These are phyloP conservation scores for Fopius arisanus DNA, from an alignment of 1,140 invertebrate species.

Conservation along the genomic window DNA sequence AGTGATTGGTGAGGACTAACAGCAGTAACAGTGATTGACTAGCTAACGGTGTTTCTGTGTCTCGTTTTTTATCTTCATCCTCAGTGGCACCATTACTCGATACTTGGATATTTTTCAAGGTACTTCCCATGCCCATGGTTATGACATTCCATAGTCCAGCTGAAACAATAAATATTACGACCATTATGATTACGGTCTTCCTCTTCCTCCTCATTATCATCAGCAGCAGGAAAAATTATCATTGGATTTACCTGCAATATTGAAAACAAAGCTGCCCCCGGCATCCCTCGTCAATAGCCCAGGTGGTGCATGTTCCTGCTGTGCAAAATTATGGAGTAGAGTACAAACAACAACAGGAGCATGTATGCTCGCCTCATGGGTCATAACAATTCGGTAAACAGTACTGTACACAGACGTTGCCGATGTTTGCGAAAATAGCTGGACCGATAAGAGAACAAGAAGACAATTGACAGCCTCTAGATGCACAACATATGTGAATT, in stretches of 20 bases:
- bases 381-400: conserved; percentile 76
- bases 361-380: conserved; percentile 75
- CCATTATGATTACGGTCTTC: too few relatives aligned
- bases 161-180: conserved; percentile 62
- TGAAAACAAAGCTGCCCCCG: conserved; percentile 84
- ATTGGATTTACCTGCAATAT: conserved; percentile 74
- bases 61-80: conserved; percentile 57
- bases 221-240: too few relatives aligned
- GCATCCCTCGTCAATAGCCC: conserved; percentile 69
- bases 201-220: too few relatives aligned
- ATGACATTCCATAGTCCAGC: conserved; percentile 85
- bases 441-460: conserved; percentile 86
- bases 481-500: conserved; percentile 88
- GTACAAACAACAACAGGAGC: conserved; percentile 79
- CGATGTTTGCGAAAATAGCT: conserved; percentile 81
- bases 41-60: conserved; percentile 75
- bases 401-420: conserved; percentile 69
- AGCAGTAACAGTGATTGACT: conserved; percentile 89
- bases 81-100: conserved; percentile 48
- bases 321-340: conserved; percentile 79
- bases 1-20: conserved; percentile 91
- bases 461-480: conserved; percentile 88
- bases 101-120: conserved; percentile 62
- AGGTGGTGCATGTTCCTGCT: conserved; percentile 78
- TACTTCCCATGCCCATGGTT: conserved; percentile 69